These are phyloP conservation scores for Mergus octosetaceus DNA, from an alignment of 2,797 vertebrate genomes.

Conservation along the genomic window DNA sequence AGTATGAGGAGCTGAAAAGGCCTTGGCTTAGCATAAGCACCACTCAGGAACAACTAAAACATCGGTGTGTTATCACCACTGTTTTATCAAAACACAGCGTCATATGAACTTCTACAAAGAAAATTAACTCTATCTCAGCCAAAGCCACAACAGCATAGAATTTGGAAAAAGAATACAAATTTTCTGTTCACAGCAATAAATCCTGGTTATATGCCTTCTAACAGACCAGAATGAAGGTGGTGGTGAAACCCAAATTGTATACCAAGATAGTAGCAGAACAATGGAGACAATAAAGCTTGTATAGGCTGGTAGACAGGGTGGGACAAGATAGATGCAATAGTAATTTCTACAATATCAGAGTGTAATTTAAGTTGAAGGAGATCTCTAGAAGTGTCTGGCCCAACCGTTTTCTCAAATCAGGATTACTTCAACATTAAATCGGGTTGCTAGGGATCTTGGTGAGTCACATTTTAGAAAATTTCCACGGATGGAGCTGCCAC, in stretches of 20 bases:
- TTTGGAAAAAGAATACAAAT: not conserved
- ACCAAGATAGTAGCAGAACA: not conserved
- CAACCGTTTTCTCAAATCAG: not conserved
- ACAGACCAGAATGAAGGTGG: not conserved
- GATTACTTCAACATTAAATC: not conserved
- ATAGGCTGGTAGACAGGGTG: not conserved
- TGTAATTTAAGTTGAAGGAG: not conserved
- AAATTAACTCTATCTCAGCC: no score
- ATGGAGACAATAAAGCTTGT: not conserved
- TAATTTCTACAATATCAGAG: not conserved
- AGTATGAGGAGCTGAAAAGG: no score
- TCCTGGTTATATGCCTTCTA: not conserved
- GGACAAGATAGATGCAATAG: not conserved
- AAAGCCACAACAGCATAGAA: not conserved
- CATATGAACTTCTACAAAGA: no score
- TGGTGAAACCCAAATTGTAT: not conserved
- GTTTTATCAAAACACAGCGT: no score
- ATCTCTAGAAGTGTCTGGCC: not conserved
- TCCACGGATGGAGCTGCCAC: not conserved
- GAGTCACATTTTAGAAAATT: not conserved
- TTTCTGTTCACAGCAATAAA: not conserved
- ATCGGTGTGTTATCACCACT: no score
- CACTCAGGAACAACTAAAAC: no score
- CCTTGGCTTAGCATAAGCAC: no score
- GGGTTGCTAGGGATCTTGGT: not conserved